Conservation (phyloP, 2,797 vertebrate genomes). For the Rhodeus uyekii region DNA sequence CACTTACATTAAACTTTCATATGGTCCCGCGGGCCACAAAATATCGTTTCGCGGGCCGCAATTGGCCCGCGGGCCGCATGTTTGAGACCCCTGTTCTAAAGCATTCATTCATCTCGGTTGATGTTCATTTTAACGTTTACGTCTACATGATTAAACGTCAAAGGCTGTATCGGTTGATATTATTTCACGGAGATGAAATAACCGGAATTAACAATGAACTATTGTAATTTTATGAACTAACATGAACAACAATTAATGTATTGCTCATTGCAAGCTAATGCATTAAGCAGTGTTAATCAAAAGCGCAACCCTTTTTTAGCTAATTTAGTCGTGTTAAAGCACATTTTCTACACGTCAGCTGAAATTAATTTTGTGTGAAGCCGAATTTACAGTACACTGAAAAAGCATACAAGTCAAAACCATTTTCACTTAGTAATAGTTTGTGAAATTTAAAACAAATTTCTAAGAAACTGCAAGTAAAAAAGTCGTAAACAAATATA, state of each 20-base stretch:
- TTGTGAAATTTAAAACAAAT: neutral
- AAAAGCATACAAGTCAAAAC: no score
- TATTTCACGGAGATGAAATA: neutral
- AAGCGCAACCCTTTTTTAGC: neutral
- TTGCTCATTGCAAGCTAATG: neutral
- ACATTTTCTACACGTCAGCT: neutral
- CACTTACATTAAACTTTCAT: no score
- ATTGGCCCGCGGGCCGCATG: no score
- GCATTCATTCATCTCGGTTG: neutral
- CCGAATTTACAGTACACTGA: neutral
- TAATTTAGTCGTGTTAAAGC: neutral
- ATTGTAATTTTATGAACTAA: neutral
- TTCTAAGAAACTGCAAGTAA: neutral
- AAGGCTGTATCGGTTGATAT: neutral
- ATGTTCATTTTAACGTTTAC: neutral
- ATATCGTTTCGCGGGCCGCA: no score
- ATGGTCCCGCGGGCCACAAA: no score
- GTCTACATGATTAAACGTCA: neutral
- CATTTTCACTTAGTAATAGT: neutral
- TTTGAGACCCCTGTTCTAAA: no score
- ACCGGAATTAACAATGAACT: neutral
- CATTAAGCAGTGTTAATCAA: neutral
- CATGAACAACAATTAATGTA: no score
- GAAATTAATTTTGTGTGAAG: neutral
- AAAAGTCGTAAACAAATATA: no score